Base-by-base conservation (phyloP, 2,888 invertebrate species). In the Drosophila pseudotakahashii region DNA sequence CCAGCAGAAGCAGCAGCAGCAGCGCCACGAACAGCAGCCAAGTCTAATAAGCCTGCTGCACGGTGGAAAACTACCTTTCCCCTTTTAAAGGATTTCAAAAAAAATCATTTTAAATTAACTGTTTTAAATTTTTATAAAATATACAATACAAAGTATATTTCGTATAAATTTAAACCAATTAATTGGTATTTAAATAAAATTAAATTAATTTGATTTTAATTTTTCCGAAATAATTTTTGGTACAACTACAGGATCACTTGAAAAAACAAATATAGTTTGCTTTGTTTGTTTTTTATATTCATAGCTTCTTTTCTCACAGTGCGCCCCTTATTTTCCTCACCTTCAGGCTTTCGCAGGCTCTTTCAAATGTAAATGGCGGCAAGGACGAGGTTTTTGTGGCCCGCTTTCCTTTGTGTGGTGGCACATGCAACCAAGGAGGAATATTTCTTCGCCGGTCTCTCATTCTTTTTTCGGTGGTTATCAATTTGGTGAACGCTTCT, bases 361-460 rank as follows among this genome's bases (percentile, higher is more conserved):
- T 82, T 85, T 82, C 79, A 82, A 83, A 82, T 85, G 81, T 82
- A 82, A 82, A 85, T 82, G 83, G 78, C 79, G 77, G 57, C 80
- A 73, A 73, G 80, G 63, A 66, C 80, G 82, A 73, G 80, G 63
- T 76, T 58, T 55, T 67, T 48, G 63, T 45, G 64, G 54, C 52
- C 19, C 63, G 34, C 37, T 54, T 32, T 53, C 53, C 53, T 69
- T 67, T 70, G 69, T 70, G 54, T 66, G 64, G 45, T 48, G 61
- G 69, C 55, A 68, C 75, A 63, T 74, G 58, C 61, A 59, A 60
- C 52, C 71, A 55, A 63, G 58, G 41, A 66, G 58, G 53, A 60
- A 54, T 53, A 48, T 61, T 61, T 60, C 61, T 70, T 52, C 26
- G 58, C 48, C 48, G 58, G 11, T 19, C 39, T 71, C 54, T 59